Evolutionary conservation across 2,888 invertebrate genomes (phyloP).

Genomic region (Apoderus coryli): DNA sequence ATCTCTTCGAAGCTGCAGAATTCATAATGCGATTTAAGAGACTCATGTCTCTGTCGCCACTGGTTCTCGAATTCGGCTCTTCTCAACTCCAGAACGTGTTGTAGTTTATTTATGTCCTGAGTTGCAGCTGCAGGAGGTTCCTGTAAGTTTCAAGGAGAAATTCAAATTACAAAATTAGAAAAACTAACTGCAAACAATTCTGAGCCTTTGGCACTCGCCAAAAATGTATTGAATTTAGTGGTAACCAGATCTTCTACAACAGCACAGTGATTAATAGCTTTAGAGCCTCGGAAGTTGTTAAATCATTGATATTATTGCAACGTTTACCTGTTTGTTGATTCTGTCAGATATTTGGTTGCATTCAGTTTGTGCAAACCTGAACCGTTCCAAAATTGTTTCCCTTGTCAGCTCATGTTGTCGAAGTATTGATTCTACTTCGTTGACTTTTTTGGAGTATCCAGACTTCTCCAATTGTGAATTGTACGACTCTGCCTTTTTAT

Average conservation of each 20-base stretch:
- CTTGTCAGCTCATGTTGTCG: constrained; percentile 50
- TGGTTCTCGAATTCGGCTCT: constrained; percentile 48
- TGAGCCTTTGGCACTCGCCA: too few relatives aligned
- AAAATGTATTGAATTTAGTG: too few relatives aligned
- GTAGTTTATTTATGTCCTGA: constrained; percentile 54
- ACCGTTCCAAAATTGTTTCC: constrained; percentile 48
- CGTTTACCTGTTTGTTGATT: constrained; percentile 45
- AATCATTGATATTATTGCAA: constrained; percentile 2
- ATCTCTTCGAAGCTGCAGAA: constrained; percentile 45
- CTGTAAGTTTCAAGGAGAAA: too few relatives aligned
- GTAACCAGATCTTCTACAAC: too few relatives aligned
- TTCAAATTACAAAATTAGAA: too few relatives aligned
- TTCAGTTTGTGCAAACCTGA: constrained; percentile 50
- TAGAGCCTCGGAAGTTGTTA: too few relatives aligned
- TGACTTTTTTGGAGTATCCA: constrained; percentile 32
- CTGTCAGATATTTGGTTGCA: constrained; percentile 51
- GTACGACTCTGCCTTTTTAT: constrained; percentile 42
- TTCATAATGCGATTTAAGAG: constrained; percentile 47
- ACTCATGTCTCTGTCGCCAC: constrained; percentile 43
- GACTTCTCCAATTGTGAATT: constrained; percentile 33
- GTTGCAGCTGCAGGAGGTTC: constrained; percentile 52
- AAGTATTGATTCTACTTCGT: constrained; percentile 39
- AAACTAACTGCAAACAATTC: too few relatives aligned
- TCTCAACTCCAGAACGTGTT: constrained; percentile 44
- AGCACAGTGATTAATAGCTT: too few relatives aligned